Evolutionary conservation across 2,888 invertebrate species (phyloP).

Genomic region (Andrena trimmerana): DNA sequence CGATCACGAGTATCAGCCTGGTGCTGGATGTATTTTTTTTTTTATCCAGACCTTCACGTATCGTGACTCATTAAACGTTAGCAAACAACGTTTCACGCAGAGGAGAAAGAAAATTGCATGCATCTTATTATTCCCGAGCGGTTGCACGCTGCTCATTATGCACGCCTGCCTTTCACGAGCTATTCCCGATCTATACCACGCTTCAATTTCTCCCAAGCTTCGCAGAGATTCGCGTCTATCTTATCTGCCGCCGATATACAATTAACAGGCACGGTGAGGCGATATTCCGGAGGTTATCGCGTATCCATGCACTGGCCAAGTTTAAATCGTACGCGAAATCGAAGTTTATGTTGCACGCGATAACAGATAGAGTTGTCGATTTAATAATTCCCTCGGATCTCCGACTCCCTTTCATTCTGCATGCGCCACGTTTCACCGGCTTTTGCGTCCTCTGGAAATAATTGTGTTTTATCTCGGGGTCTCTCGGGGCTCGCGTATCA

Average conservation of each 20-base stretch:
- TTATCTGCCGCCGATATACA: slow-evolving; percentile 67
- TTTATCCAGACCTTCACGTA: slow-evolving; percentile 20
- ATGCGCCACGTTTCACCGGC: too few relatives aligned
- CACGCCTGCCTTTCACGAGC: not conserved
- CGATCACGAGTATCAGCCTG: slow-evolving; percentile 34
- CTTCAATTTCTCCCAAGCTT: slow-evolving; percentile 6
- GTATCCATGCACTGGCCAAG: slow-evolving; percentile 47
- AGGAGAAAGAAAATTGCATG: slow-evolving; percentile 36
- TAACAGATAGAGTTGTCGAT: slow-evolving; percentile 28
- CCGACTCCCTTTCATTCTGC: too few relatives aligned
- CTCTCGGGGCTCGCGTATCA: not conserved
- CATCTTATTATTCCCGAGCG: slow-evolving; percentile 5
- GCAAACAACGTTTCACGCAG: slow-evolving; percentile 19
- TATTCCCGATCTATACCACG: not conserved
- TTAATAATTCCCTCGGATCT: not conserved
- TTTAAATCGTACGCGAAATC: slow-evolving; percentile 62
- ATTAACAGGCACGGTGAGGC: slow-evolving; percentile 56
- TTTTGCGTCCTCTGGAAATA: too few relatives aligned
- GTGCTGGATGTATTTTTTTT: slow-evolving; percentile 30
- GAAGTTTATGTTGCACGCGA: slow-evolving; percentile 62
- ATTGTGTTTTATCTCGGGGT: too few relatives aligned
- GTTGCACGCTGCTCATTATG: not conserved
- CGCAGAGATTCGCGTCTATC: slow-evolving; percentile 32
- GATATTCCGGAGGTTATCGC: slow-evolving; percentile 63
- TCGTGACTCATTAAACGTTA: slow-evolving; percentile 45